Evolutionary conservation across 2,888 invertebrate species (phyloP).

Genomic region (Cordilura impudica): DNA sequence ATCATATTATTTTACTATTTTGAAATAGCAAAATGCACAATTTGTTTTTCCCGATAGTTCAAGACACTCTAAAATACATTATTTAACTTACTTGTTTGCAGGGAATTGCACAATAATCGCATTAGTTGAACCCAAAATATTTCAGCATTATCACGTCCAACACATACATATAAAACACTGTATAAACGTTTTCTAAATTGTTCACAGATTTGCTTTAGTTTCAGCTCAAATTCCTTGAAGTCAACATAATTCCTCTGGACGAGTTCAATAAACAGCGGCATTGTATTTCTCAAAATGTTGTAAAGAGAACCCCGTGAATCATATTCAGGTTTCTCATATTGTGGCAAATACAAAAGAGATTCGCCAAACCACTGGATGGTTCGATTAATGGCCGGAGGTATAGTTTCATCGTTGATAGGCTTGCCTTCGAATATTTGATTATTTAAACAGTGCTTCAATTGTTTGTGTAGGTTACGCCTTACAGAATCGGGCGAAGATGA

Average conservation of each 20-base stretch:
- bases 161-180: slow-evolving; percentile 74
- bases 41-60: too few relatives aligned
- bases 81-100: slow-evolving; percentile 70
- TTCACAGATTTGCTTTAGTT: slow-evolving; percentile 70
- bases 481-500: slow-evolving; percentile 2
- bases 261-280: slow-evolving; percentile 73
- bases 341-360: slow-evolving; percentile 72
- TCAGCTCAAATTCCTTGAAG: slow-evolving; percentile 70
- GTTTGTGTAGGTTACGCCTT: slow-evolving; percentile 68
- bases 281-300: slow-evolving; percentile 72
- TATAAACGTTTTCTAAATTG: slow-evolving; percentile 73
- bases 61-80: too few relatives aligned
- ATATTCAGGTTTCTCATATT: slow-evolving; percentile 74
- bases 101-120: slow-evolving; percentile 67
- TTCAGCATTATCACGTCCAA: slow-evolving; percentile 74
- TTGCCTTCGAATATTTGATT: slow-evolving; percentile 71
- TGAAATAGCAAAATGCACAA: too few relatives aligned
- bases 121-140: slow-evolving; percentile 74
- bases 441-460: slow-evolving; percentile 71
- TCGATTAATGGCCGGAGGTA: slow-evolving; percentile 70
- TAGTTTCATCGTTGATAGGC: slow-evolving; percentile 72
- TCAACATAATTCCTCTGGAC: slow-evolving; percentile 65
- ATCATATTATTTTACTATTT: too few relatives aligned
- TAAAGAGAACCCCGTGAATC: slow-evolving; percentile 76
- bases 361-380: slow-evolving; percentile 73